Percentiles rank a stretch among this genome's conserved stretches.
These are phyloP conservation scores for Drosophila borborema DNA, from an alignment of 2,888 invertebrate genomes.

Conservation along the genomic window DNA sequence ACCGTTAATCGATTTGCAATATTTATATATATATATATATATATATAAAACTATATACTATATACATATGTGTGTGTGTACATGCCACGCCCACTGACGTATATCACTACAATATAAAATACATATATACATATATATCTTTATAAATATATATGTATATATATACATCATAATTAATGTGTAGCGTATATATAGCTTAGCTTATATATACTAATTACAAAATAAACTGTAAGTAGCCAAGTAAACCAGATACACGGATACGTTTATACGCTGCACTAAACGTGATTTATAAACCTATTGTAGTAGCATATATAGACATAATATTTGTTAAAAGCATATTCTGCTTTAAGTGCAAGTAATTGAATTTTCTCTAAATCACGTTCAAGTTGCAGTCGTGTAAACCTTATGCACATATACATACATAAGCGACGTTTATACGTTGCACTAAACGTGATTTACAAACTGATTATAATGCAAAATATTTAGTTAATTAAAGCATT, in stretches of 20 bases:
- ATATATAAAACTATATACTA: neutral
- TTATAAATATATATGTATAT: constrained; percentile 36
- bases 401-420: too few species aligned
- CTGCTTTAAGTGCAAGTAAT: too few species aligned
- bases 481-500: too few species aligned
- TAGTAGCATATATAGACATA: too few species aligned
- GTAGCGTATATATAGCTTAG: constrained; percentile 64
- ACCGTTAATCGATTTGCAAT: constrained; percentile 68
- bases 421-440: too few species aligned
- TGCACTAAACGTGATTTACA: too few species aligned
- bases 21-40: constrained; percentile 50
- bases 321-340: too few species aligned
- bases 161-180: constrained; percentile 28
- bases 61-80: constrained; percentile 27
- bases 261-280: constrained; percentile 21
- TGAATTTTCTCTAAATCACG: too few species aligned
- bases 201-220: constrained; percentile 60
- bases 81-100: constrained; percentile 55
- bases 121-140: constrained; percentile 37
- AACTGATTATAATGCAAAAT: too few species aligned
- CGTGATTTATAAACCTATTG: too few species aligned
- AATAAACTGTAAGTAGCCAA: constrained; percentile 57
- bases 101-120: constrained; percentile 55
- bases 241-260: constrained; percentile 27
- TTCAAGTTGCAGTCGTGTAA: too few species aligned